phyloP scores from a whole-genome alignment of 2,888 invertebrate species.

The Adelognathus sp. region DNA sequence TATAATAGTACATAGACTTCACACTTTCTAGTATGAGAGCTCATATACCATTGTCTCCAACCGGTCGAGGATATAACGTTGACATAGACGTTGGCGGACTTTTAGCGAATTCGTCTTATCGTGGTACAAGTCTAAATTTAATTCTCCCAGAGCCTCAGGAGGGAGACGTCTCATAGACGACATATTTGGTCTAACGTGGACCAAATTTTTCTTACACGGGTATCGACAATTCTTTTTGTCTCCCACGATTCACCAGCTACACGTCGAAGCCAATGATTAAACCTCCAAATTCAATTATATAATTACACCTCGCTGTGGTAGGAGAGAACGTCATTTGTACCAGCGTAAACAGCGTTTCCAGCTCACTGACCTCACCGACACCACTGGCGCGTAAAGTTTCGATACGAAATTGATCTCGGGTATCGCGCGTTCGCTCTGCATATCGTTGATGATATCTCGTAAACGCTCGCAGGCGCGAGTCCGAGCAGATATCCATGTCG shows the following conservation, averaged over 20 bases:
- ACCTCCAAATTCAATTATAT: conserved; percentile 41
- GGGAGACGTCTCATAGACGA: too few species aligned
- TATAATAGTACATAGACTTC: too few species aligned
- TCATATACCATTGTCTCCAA: too few species aligned
- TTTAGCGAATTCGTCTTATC: too few species aligned
- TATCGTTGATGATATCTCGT: conserved; percentile 46
- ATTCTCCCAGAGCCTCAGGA: too few species aligned
- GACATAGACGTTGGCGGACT: too few species aligned
- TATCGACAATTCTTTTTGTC: too few species aligned
- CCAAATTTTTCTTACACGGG: background rate
- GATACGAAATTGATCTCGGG: conserved; percentile 56
- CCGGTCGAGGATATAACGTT: too few species aligned
- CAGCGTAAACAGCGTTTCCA: conserved; percentile 40
- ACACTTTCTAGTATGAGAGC: too few species aligned
- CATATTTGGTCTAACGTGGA: too few species aligned
- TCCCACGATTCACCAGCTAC: background rate
- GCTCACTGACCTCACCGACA: conserved; percentile 46
- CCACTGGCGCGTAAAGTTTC: conserved; percentile 52
- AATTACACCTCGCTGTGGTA: conserved; percentile 34
- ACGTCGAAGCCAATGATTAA: background rate
- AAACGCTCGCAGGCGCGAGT: background rate
- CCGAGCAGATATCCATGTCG: conserved; percentile 29
- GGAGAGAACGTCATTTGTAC: conserved; percentile 48
- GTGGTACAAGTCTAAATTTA: too few species aligned
- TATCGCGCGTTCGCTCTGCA: background rate